These are phyloP conservation scores for Actinernus sp. DNA, from an alignment of 92 coral and sea anemone genomes.

Conservation along the genomic window DNA sequence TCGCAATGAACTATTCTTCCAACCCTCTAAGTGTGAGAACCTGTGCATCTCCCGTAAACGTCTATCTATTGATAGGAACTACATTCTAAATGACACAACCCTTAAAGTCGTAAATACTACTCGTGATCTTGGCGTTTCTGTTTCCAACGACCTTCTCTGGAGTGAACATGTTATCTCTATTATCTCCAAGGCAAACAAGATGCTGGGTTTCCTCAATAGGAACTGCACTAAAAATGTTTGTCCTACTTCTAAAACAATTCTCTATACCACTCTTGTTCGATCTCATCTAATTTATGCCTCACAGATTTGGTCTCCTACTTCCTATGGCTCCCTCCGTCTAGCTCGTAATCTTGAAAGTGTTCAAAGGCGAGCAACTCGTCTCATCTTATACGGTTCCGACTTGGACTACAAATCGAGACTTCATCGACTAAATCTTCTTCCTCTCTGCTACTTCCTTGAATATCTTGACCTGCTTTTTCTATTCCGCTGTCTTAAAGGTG, in stretches of 20 bases:
- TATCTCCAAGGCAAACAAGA: conserved; percentile 31
- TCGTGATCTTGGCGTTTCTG: conserved; percentile 24
- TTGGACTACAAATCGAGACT: no score
- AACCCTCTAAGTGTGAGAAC: no score
- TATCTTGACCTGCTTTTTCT: no score
- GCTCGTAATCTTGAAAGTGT: conserved; percentile 22
- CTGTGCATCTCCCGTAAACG: conserved; percentile 45
- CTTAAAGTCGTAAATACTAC: conserved; percentile 4
- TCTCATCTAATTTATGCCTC: conserved; percentile 24
- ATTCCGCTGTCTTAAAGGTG: no score
- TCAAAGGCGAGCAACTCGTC: conserved; percentile 45
- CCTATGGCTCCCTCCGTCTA: conserved; percentile 23
- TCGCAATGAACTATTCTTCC: no score
- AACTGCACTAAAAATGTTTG: conserved; percentile 7
- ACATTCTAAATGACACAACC: conserved; percentile 10
- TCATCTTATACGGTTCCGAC: no score
- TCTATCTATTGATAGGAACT: conserved; percentile 15
- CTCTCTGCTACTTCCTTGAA: no score
- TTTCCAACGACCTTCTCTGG: conserved; percentile 18
- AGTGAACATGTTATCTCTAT: conserved; percentile 24
- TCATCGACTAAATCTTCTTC: no score
- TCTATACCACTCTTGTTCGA: conserved; percentile 12
- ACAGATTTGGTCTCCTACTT: conserved; percentile 42
- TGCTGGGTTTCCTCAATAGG: conserved; percentile 28
- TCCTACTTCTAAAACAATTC: not conserved